A percentile compares a stretch with the other conserved stretches of the same genome.
phyloP scores from a whole-genome alignment of 2,888 invertebrate genomes.

The Kuschelorhynchus macadamiae region DNA sequence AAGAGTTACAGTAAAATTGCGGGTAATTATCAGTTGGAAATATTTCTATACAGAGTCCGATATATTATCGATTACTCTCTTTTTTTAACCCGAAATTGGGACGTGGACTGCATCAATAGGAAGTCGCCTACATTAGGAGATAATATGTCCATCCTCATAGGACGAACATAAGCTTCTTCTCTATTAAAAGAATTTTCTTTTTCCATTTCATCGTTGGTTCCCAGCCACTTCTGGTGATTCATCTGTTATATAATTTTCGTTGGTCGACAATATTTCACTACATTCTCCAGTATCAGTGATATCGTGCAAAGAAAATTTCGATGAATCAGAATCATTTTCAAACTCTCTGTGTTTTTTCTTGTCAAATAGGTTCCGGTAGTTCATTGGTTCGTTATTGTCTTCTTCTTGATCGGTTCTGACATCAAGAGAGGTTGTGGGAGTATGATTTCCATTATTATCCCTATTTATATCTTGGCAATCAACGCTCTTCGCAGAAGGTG shows the following conservation, averaged over 20 bases:
- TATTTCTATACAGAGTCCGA: conserved; percentile 6
- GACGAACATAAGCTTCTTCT: background rate
- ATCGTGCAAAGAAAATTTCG: background rate
- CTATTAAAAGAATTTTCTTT: background rate
- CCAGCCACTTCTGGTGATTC: background rate
- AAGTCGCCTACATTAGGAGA: background rate
- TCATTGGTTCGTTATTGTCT: background rate
- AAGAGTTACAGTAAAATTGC: conserved; percentile 1
- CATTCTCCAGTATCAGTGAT: background rate
- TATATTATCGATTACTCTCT: background rate
- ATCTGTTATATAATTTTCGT: background rate
- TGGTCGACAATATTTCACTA: background rate
- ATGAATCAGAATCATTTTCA: conserved; percentile 6
- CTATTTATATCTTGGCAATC: background rate
- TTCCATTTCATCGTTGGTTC: background rate
- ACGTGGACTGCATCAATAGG: conserved; percentile 1
- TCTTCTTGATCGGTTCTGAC: background rate
- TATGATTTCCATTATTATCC: conserved; percentile 2
- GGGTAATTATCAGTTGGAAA: conserved; percentile 12
- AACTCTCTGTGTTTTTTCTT: conserved; percentile 3
- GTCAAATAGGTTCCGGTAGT: background rate
- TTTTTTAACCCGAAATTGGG: conserved; percentile 3
- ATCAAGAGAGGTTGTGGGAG: conserved; percentile 3
- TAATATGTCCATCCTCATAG: conserved; percentile 2
- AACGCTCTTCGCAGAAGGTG: conserved; percentile 3